Percentiles rank a stretch among this genome's conserved stretches.
Conservation (phyloP, 2,797 vertebrate genomes). For the Eidolon dupreanum region DNA sequence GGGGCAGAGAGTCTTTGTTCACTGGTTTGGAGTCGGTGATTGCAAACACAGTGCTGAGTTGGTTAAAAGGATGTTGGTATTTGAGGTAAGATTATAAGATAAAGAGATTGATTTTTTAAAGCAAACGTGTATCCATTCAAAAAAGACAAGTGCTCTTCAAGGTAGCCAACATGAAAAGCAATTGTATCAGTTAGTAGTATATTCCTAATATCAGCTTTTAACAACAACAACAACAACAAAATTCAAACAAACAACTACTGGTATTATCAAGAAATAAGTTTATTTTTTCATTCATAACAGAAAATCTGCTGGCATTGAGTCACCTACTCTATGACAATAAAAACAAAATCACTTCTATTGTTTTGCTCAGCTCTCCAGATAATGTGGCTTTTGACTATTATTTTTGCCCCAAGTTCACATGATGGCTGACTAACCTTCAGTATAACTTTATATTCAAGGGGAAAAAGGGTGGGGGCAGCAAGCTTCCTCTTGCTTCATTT, state of each 20-base stretch:
- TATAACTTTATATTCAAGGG: not conserved
- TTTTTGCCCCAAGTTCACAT: not conserved
- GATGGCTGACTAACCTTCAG: not conserved
- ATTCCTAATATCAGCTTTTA: not conserved
- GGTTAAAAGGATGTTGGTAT: not conserved
- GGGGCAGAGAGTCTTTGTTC: not conserved
- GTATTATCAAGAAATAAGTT: not conserved
- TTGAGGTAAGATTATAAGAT: not conserved
- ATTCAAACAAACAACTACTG: not conserved
- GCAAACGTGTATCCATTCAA: not conserved
- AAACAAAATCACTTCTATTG: not conserved
- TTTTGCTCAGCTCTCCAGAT: not conserved
- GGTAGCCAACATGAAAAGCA: not conserved
- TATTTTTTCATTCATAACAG: not conserved
- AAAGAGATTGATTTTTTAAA: conserved; percentile 20
- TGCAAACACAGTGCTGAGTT: not conserved
- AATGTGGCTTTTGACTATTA: not conserved
- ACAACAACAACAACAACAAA: not conserved
- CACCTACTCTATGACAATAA: not conserved
- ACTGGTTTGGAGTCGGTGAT: not conserved
- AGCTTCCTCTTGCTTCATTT: not conserved
- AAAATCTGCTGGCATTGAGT: not conserved
- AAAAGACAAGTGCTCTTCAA: not conserved
- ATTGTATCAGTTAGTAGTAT: not conserved
- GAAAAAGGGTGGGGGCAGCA: rapidly evolving